A percentile compares a stretch with the other conserved stretches of the same genome.
Evolutionary conservation across 2,888 invertebrate genomes (phyloP).

Genomic region (Zelleria hepariella): DNA sequence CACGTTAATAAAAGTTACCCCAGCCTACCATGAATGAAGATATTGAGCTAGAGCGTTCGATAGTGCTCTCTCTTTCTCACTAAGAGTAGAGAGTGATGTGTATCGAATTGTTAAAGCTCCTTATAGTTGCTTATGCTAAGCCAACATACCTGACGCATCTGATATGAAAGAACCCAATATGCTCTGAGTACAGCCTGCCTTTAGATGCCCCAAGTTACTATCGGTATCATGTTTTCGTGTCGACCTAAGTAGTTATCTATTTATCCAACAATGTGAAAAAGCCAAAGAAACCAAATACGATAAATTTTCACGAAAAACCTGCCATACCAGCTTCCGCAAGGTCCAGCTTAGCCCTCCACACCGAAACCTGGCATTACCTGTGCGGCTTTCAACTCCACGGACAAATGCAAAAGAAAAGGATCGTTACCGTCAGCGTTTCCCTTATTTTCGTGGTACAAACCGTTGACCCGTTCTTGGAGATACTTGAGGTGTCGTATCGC

Average conservation of each 20-base stretch:
- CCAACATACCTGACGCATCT: too few relatives aligned
- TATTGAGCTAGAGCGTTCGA: too few relatives aligned
- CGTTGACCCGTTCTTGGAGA: conserved; percentile 78
- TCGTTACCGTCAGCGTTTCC: conserved; percentile 18
- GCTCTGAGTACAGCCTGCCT: too few relatives aligned
- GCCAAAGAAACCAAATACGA: not conserved
- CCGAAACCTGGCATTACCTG: conserved; percentile 12
- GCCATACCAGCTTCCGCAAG: not conserved
- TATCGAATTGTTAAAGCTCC: too few relatives aligned
- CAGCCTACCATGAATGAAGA: too few relatives aligned
- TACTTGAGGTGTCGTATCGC: conserved; percentile 95
- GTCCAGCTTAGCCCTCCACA: not conserved
- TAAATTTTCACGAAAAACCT: not conserved
- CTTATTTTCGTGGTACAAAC: conserved; percentile 36
- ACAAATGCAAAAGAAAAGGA: conserved; percentile 5
- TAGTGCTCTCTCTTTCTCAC: too few relatives aligned
- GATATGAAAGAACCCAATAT: too few relatives aligned
- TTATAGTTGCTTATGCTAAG: too few relatives aligned
- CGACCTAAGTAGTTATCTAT: not conserved
- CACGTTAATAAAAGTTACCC: too few relatives aligned
- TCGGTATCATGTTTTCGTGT: too few relatives aligned
- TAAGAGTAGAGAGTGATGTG: too few relatives aligned
- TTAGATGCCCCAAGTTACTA: too few relatives aligned
- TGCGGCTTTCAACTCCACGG: conserved; percentile 16
- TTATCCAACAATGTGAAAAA: not conserved